Evolutionary conservation across 2,113 vertebrate genomes (phyloP), one percentile per base, ranked within the genome.

Genomic region (Psammodynastes pulverulentus): DNA sequence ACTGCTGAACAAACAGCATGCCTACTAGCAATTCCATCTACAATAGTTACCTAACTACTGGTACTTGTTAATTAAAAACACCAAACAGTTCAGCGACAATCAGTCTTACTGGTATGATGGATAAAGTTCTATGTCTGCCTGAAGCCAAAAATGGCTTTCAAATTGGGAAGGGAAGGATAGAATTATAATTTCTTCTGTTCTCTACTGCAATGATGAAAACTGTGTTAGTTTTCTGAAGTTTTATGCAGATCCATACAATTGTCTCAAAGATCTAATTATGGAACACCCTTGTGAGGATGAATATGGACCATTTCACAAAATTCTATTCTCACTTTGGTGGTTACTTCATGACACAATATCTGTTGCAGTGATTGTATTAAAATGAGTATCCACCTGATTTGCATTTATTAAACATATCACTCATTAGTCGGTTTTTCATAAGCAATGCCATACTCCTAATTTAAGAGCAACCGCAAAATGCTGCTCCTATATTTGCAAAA

Each of bases 371-470:
- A 85, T 46, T 34, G 19, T 34, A 72, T 10, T n/a, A 72, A 79
- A 72, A 29, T 17, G 4, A 26, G 3, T 7, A 6, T 21, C 23
- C 56, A 51, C n/a, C 58, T 17, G 72, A 39, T 23, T 58, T 84
- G 39, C 39, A 29, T 49, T 23, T 19, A 24, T 19, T 56, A 6
- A 51, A 0, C 19, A 3, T 56, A 51, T 26, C 86, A 84, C 48
- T 58, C 84, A 39, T 85, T 96, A 94, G 88, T 84, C 21, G 45
- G 4, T 26, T 91, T 46, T 54, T 5, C 10, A 90, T 92, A 95
- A 88, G 3, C 1, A 51, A 88, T 92, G 87, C 86, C 93, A 88
- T 92, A 88, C 51, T 24, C 9, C 13, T 9, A 26, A 43, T 26
- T 48, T 86, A 49, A 86, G 26, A 29, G 26, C 45, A 49, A 86